phyloP scores from a whole-genome alignment of 2,113 vertebrate genomes.

The Barbus barbus region DNA sequence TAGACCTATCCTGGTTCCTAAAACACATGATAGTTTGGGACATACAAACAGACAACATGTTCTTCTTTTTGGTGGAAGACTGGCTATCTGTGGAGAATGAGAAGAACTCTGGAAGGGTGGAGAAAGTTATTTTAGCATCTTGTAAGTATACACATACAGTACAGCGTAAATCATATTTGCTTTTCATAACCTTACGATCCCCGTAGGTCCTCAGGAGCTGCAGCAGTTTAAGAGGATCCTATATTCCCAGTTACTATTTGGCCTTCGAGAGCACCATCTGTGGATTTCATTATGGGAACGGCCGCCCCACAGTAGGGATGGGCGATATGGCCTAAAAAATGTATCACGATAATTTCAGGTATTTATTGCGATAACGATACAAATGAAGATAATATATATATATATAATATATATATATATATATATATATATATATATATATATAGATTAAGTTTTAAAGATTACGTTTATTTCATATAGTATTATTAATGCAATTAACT shows the following conservation, averaged over 20 bases:
- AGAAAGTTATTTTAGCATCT: slow-evolving; percentile 78
- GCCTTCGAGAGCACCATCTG: slow-evolving; percentile 77
- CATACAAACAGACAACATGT: slow-evolving; percentile 77
- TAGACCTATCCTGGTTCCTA: slow-evolving; percentile 80
- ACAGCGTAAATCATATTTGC: not conserved
- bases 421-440: too few relatives aligned
- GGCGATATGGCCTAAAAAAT: too few relatives aligned
- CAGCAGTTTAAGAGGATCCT: slow-evolving; percentile 70
- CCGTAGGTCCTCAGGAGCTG: slow-evolving; percentile 77
- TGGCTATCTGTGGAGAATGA: slow-evolving; percentile 83
- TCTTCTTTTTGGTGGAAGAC: slow-evolving; percentile 80
- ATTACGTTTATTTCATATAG: too few relatives aligned
- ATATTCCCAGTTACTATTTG: slow-evolving; percentile 72
- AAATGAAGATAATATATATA: too few relatives aligned
- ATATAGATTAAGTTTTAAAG: too few relatives aligned
- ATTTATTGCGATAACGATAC: too few relatives aligned
- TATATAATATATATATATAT: too few relatives aligned
- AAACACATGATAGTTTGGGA: slow-evolving; percentile 81
- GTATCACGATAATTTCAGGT: too few relatives aligned
- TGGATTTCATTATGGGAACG: slow-evolving; percentile 80
- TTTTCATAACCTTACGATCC: not conserved
- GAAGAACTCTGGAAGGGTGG: slow-evolving; percentile 72
- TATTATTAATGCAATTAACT: too few relatives aligned
- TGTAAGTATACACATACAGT: slow-evolving; percentile 65
- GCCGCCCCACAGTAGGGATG: too few relatives aligned